Percentiles rank a stretch among this genome's conserved stretches.
Evolutionary conservation across 2,113 vertebrate genomes (phyloP).

Genomic region (Osmerus mordax): DNA sequence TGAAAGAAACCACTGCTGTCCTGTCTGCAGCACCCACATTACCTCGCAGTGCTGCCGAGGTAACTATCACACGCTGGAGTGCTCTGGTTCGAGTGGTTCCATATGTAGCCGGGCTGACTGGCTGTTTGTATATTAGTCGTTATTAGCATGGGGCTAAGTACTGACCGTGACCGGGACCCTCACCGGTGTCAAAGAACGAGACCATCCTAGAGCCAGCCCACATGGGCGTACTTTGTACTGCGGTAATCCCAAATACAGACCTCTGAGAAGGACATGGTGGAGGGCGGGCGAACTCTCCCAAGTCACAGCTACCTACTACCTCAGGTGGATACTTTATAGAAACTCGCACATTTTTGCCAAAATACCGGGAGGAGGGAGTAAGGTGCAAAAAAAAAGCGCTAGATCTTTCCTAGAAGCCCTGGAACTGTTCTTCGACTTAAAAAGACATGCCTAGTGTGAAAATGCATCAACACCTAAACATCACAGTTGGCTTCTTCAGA

Average conservation of each 20-base stretch:
- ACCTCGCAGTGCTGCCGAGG: neutral
- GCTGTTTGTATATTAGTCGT: neutral
- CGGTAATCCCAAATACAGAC: too few species aligned
- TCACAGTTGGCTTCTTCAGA: neutral
- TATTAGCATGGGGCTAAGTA: neutral
- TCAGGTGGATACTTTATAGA: too few species aligned
- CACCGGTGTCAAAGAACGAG: neutral
- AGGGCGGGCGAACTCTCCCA: too few species aligned
- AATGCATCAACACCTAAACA: neutral
- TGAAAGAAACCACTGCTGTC: neutral
- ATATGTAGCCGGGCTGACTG: constrained; percentile 4
- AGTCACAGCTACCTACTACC: too few species aligned
- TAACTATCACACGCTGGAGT: neutral
- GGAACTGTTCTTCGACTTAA: too few species aligned
- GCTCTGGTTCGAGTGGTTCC: constrained; percentile 10
- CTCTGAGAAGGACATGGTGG: too few species aligned
- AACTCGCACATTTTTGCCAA: too few species aligned
- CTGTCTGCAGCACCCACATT: constrained; percentile 6
- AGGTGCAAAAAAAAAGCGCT: too few species aligned
- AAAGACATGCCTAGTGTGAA: neutral
- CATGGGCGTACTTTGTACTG: too few species aligned
- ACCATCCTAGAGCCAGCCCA: too few species aligned
- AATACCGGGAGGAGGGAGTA: too few species aligned
- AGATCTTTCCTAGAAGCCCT: too few species aligned
- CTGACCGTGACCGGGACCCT: neutral